Percentiles rank a stretch among this genome's conserved stretches.
Evolutionary conservation across 1,140 invertebrate genomes (phyloP).

Genomic region (Drosophila tristis): DNA sequence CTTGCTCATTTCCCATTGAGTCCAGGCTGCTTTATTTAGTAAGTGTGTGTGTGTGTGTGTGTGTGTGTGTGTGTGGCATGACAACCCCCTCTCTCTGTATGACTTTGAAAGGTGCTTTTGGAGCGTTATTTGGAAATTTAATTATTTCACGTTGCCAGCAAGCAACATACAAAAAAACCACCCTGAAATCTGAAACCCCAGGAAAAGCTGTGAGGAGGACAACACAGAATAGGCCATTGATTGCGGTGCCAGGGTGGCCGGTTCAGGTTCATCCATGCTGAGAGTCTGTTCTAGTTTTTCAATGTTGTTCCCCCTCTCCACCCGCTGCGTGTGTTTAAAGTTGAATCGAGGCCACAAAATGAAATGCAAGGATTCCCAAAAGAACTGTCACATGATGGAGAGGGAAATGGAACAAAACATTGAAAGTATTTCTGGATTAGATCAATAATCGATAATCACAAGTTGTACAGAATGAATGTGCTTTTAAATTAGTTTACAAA

Average conservation of each 20-base stretch:
- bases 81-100: slow-evolving; percentile 3
- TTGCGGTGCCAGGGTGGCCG: slow-evolving; percentile 43
- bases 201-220: slow-evolving; percentile 13
- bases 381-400: no score
- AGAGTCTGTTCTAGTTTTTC: no score
- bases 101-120: slow-evolving; percentile 70
- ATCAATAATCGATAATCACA: no score
- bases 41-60: slow-evolving; percentile 29
- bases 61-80: slow-evolving; percentile 17
- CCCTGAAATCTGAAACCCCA: slow-evolving; percentile 9
- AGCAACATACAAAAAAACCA: slow-evolving; percentile 10
- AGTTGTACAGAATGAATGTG: no score
- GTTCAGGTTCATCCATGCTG: slow-evolving; percentile 8
- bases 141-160: slow-evolving; percentile 66
- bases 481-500: no score
- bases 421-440: no score
- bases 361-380: no score
- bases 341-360: no score
- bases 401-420: no score
- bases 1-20: slow-evolving; percentile 70
- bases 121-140: slow-evolving; percentile 76
- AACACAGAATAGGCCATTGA: slow-evolving; percentile 60
- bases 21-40: slow-evolving; percentile 25
- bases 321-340: no score
- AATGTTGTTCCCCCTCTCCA: no score